Base-by-base conservation (phyloP, 1,140 invertebrate species). In the Pseudomyrmex dendroicus region DNA sequence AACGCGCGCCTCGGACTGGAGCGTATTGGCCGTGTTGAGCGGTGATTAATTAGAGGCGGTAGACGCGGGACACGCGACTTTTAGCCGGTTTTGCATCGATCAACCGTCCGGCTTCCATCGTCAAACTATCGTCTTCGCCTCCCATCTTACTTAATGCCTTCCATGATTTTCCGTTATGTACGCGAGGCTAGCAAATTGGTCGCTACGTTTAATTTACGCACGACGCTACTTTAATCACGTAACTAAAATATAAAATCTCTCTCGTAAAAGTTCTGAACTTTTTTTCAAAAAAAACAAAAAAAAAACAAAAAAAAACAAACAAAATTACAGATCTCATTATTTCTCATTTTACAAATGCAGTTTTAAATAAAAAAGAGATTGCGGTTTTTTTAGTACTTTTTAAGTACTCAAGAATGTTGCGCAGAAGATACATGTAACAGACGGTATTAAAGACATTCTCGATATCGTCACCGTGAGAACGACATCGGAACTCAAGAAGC, bases 41-140 rank as follows among this genome's bases (percentile, higher is more conserved):
- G 82, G 85, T 90, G 90, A 91, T 91, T 91, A 91, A 91, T 91
- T 91, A 89, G 83, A 84, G 83, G 61, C 82, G 82, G 76, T 76
- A 80, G 87, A 85, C 86, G 78, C 54, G 82, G 84, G 86, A 91
- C 88, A 91, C 86, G 89, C 89, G 90, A 89, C 85, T 91, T 90
- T 89, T 82, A 84, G 73, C 83, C 25, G 70, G 72, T 87, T 85
- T 89, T 88, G 84, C 86, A 91, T 90, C 87, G 89, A 90, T 91
- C 89, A 86, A 88, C 84, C 70, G 54, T 46, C 76, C 83, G 48
- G 46, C 82, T 64, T 72, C 78, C 74, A 74, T 82, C 78, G 78
- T 70, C 67, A 56, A 80, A 44, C 54, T 56, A 72, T 72, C 66
- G 20, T 80, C 76, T 72, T 72, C n/a, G 44, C 67, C 35, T 68